Percentiles rank a stretch among this genome's conserved stretches.
Conservation (phyloP, 1,140 invertebrate genomes). For the Lasioglossum baleicum region DNA sequence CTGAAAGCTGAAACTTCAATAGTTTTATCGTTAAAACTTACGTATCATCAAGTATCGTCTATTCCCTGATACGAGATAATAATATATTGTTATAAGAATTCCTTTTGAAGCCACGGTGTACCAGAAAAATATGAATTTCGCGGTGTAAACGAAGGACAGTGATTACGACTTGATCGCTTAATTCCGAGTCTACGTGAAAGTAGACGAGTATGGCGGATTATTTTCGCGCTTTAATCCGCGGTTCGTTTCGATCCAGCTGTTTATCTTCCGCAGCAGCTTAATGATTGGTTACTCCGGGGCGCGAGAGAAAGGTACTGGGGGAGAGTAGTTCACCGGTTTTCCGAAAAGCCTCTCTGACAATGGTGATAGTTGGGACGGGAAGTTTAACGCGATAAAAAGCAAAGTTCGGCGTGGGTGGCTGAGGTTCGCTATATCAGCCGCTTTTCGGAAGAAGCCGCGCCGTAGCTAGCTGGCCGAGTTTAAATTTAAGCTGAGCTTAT, state of each 20-base stretch:
- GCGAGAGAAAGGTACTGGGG: too few relatives aligned
- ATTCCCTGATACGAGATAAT: too few relatives aligned
- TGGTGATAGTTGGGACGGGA: not conserved
- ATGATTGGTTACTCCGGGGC: not conserved
- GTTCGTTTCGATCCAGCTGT: not conserved
- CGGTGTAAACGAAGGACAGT: too few relatives aligned
- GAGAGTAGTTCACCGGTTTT: not conserved
- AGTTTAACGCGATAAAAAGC: constrained; percentile 22
- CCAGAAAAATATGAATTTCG: too few relatives aligned
- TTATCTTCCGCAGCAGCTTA: not conserved
- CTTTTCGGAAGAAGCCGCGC: constrained; percentile 3
- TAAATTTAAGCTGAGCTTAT: constrained; percentile 41
- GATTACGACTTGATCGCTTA: not conserved
- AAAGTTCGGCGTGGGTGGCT: not conserved
- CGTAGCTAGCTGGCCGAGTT: constrained; percentile 18
- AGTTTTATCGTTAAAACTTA: too few relatives aligned
- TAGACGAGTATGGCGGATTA: not conserved
- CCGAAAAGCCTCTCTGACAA: not conserved
- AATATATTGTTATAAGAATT: too few relatives aligned
- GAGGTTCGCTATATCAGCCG: not conserved
- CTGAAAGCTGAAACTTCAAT: too few relatives aligned
- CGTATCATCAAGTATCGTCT: too few relatives aligned
- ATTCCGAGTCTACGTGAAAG: not conserved
- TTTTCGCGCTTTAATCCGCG: not conserved
- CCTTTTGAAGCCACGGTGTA: too few relatives aligned